Evolutionary conservation across 2,797 vertebrate genomes (phyloP), one percentile per base, ranked within the genome.

Genomic region (Brotula barbata): DNA sequence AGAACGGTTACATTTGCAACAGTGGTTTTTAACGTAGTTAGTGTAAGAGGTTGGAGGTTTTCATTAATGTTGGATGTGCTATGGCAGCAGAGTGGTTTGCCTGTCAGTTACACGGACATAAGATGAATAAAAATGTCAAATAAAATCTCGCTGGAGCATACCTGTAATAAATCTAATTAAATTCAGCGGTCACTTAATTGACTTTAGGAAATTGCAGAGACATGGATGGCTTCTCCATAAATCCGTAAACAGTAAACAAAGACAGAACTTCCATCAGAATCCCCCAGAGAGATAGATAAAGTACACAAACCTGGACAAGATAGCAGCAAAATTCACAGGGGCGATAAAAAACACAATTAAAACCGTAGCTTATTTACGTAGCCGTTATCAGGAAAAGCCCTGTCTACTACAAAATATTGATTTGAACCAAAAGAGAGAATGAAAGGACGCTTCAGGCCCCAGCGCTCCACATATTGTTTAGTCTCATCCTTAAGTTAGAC

Each of bases 31-130:
- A 46, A 41, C 53, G 6, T 3, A 36, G 21, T 40, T 55, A 25
- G 7, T 14, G 11, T 20, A 10, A 14, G 5, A 37, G 14, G 36
- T 13, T 39, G 17, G 11, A 51, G 23, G 12, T 31, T 58, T 60
- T 16, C n/a, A 31, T 52, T 56, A 13, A 46, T 46, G 40, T 52
- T 64, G 12, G 19, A 39, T 65, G 40, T 44, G 13, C 2, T 22
- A 47, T 15, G 2, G 7, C 23, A 22, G 22, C 23, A 9, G 44
- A 25, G 15, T 10, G 21, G 25, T 7, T 28, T 53, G 4, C 33
- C 25, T 52, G 39, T 62, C 56, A 62, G 15, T 23, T 12, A 43
- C 44, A 51, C 50, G 28, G 37, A 54, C 31, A 21, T 33, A 46
- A 2, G 1, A 13, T 28, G 12, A 12, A 47, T n/a, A 47, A 14